Conservation (phyloP, 2,113 vertebrate species). For the Odobenus rosmarus region DNA sequence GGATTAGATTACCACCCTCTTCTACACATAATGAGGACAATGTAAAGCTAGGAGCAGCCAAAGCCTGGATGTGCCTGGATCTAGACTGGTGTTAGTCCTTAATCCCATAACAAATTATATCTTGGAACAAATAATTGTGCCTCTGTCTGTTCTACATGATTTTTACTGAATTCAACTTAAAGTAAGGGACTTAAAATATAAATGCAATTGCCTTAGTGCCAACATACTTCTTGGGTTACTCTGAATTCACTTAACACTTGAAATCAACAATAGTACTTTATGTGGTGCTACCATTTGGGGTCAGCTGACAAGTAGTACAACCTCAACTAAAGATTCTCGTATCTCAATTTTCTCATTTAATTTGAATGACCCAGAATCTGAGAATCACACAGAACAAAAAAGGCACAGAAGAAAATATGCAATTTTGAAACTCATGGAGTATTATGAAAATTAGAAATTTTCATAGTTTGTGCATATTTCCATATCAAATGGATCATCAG, state of each 20-base stretch:
- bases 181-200: background rate
- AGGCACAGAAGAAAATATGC: background rate
- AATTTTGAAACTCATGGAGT: conserved; percentile 37
- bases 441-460: background rate
- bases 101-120: background rate
- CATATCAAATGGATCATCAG: background rate
- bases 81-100: background rate
- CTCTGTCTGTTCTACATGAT: background rate
- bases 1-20: background rate
- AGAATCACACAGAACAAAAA: background rate
- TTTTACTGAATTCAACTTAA: conserved; percentile 11
- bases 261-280: background rate
- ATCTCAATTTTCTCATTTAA: background rate
- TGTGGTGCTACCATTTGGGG: background rate
- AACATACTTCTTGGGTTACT: background rate
- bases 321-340: background rate
- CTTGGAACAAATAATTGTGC: background rate
- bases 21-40: background rate
- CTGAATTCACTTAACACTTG: background rate
- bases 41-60: background rate
- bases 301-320: background rate
- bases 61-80: background rate
- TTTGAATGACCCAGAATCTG: background rate
- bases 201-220: background rate
- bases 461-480: background rate